Base-by-base conservation (phyloP, 2,113 vertebrate species). In the Grallaria varia region DNA sequence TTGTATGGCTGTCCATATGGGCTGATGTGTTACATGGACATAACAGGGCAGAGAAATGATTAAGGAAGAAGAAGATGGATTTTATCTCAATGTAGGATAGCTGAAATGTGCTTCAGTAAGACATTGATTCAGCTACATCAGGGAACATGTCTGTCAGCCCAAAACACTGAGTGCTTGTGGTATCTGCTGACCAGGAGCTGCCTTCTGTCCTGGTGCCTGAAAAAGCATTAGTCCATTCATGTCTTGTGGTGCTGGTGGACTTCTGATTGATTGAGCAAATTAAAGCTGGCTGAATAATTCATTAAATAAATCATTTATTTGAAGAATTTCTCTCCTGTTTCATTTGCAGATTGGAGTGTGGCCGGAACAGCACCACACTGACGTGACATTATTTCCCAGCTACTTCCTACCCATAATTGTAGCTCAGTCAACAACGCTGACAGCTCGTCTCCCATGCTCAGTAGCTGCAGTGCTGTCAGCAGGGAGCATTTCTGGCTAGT, bases 281-380 rank as follows among this genome's bases (percentile, higher is more conserved):
- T 88, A 91, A 85, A 95, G 20, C 12, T 58, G 52, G 20, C 50
- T 91, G 68, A 86, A 95, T 88, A 91, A 89, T 89, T 86, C 18
- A 63, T 79, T 75, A 72, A 90, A 87, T 45, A 89, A 87, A 85
- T 60, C 1, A 76, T 88, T 85, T 83, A 50, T 87, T 7, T 81
- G 81, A 84, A 82, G 58, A 79, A 68, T 87, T 75, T 75, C 22
- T 89, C 59, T 69, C 50, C 71, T 31, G 11, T 68, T 94, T 85
- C 33, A 0, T 78, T 93, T 93, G 66, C 58, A 72, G 74, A 21
- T n/a, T 60, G 76, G 60, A 94, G 35, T 6, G 23, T 78, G 95
- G 60, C 81, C 78, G 39, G 72, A 89, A 55, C 50, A 66, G 25
- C 9, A 52, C 35, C 87, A 78, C 78, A 74, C 15, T 50, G 77